These are phyloP conservation scores for Eulemur coronatus DNA, from an alignment of 2,797 vertebrate species.

Conservation along the genomic window DNA sequence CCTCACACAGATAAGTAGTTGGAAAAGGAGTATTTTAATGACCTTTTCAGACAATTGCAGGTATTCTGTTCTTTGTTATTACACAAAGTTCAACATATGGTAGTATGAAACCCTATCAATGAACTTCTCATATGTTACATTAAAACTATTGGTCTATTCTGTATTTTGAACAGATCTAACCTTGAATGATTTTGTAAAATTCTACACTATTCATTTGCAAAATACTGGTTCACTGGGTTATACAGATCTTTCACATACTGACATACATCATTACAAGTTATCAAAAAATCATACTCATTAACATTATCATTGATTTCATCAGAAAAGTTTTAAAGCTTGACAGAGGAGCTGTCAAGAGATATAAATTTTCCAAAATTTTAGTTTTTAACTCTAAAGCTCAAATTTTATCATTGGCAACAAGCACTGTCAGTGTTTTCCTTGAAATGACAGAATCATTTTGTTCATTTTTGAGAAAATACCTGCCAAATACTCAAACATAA, in stretches of 20 bases:
- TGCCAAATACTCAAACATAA: background rate
- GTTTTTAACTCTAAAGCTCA: background rate
- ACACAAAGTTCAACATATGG: background rate
- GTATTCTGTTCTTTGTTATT: background rate
- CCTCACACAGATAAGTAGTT: background rate
- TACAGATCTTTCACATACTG: background rate
- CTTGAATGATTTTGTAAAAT: background rate
- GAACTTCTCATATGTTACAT: slow-evolving; percentile 13
- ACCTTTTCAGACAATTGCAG: background rate
- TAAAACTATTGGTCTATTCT: background rate
- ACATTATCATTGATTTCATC: background rate
- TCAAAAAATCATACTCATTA: slow-evolving; percentile 11
- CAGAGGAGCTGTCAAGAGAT: background rate
- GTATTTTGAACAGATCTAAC: background rate
- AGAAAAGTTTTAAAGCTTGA: background rate
- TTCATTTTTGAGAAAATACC: background rate
- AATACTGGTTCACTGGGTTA: background rate
- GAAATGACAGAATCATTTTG: background rate
- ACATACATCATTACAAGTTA: background rate
- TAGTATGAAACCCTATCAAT: background rate
- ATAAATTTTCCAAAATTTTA: slow-evolving; percentile 9
- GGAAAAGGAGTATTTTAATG: slow-evolving; percentile 6
- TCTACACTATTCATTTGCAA: background rate
- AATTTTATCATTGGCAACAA: background rate
- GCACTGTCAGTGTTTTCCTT: background rate